Evolutionary conservation across 2,797 vertebrate species (phyloP).

Genomic region (Craterocephalus amniculus): DNA sequence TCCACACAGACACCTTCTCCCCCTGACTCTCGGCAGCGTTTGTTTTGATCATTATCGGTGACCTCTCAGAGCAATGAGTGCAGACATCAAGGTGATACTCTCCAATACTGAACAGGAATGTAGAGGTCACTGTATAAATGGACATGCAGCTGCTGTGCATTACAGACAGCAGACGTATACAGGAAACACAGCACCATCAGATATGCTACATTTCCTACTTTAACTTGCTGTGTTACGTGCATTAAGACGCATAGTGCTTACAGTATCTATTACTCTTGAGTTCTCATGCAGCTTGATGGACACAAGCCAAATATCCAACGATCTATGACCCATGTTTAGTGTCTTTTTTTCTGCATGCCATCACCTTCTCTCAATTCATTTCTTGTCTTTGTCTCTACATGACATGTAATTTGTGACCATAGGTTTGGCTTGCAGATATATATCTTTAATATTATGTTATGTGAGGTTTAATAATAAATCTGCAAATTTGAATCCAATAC

Average conservation of each 20-base stretch:
- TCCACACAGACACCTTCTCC: conserved; percentile 23
- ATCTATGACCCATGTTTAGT: neutral
- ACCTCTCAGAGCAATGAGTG: conserved; percentile 59
- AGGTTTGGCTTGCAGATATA: neutral
- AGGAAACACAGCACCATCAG: neutral
- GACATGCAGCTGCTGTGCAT: neutral
- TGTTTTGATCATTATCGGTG: conserved; percentile 66
- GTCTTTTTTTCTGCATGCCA: too few species aligned
- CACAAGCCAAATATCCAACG: too few species aligned
- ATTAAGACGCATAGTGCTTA: neutral
- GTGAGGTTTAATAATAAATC: neutral
- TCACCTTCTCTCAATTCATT: too few species aligned
- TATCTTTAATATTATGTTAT: neutral
- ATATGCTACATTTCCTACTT: neutral
- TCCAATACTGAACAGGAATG: conserved; percentile 3
- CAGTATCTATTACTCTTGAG: neutral
- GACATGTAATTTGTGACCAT: neutral
- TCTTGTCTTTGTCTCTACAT: too few species aligned
- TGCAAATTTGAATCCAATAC: neutral
- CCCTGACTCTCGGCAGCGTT: conserved; percentile 38
- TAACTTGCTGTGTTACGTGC: neutral
- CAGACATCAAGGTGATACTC: conserved; percentile 63
- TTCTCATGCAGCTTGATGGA: neutral
- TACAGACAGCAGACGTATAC: neutral
- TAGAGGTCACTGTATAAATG: conserved; percentile 3